Base-by-base conservation (phyloP, 2,113 vertebrate genomes). In the Mormoops blainvillei region DNA sequence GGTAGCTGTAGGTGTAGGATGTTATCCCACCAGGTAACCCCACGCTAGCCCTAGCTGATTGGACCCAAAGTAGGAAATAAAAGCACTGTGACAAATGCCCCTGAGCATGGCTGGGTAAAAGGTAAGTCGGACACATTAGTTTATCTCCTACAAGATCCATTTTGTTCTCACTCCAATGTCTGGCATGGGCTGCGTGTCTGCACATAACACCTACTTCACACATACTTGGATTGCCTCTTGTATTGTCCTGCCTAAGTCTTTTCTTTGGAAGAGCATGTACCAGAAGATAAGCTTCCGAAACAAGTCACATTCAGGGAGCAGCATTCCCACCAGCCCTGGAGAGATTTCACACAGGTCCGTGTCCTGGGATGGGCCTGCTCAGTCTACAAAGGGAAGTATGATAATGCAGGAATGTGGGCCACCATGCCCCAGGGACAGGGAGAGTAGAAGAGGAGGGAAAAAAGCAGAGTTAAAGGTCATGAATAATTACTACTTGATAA, bases 361-460 rank as follows among this genome's bases (percentile, higher is more conserved):
- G 61, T 71, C 70, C 94, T 65, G 80, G 82, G 78, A 70, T 76
- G 31, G 43, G 95, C 63, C 82, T 80, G 45, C n/a, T 56, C 77
- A 11, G 52, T 61, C 50, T 73, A 61, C 54, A 91, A 92, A 93
- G 97, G 95, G 94, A 97, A 97, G 92, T 80, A 38, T 92, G 97
- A 97, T 97, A 98, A 96, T 89, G 74, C 84, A 96, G 88, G 97
- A 98, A 98, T 97, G 97, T 54, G 6, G 71, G 54, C 87, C 89
- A 22, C 73, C 31, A 77, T 65, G 68, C 65, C 77, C 65, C 45
- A 67, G 67, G n/a, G 87, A 91, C 83, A 65, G 33, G 61, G 81
- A 96, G 52, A 82, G 33, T 87, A 89, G 33, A 67, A 52, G 70
- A 84, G 73, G 71, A 56, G 65, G 65, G 86, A 50, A 83, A 54